Evolutionary conservation across 1,140 invertebrate genomes (phyloP), one percentile per base, ranked within the genome.

Genomic region (Megalopta genalis): DNA sequence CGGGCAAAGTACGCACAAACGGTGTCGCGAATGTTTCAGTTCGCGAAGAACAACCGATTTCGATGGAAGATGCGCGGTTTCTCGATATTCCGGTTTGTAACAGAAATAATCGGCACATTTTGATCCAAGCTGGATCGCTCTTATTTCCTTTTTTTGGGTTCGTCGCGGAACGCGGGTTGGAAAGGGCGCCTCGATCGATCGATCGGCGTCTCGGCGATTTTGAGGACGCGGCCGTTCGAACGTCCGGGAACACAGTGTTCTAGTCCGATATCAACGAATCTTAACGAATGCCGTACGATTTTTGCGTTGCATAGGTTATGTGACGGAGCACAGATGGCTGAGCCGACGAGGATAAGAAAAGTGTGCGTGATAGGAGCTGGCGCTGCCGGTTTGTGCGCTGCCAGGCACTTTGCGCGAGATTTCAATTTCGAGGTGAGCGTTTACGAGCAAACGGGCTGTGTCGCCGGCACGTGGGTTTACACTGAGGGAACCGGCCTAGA

Each of bases 301-400:
- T 18, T 66, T 49, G 37, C 2, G 8, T 37, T 39, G 21, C 14
- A 52, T 57, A 78, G 68, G 60, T 72, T 65, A 72, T 32, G 60
- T 27, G 9, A 5, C 10, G 39, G 14, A 7, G 32, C 18, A n/a
- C n/a, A 74, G 49, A 88, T 87, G 87, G 70, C 65, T 9, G 23
- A 75, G 8, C 49, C 9, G 9, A 23, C 12, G 6, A 23, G 7
- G 59, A 87, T 85, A 77, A 92, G 91, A 80, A 94, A 94, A 49
- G 94, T 96, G 10, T 95, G 95, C 84, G 94, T 97, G 12, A 94
- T 98, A 77, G 97, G 97, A 18, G 96, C 96, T 10, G 97, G 97
- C 6, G 96, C 96, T 1, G 95, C 96, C 0, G 97, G 97, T 1
- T 91, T 98, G 16, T 95, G 95, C 85, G 94, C 96, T 1, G 94